phyloP scores from a whole-genome alignment of 2,888 invertebrate species.

The Heliothis peltigera region DNA sequence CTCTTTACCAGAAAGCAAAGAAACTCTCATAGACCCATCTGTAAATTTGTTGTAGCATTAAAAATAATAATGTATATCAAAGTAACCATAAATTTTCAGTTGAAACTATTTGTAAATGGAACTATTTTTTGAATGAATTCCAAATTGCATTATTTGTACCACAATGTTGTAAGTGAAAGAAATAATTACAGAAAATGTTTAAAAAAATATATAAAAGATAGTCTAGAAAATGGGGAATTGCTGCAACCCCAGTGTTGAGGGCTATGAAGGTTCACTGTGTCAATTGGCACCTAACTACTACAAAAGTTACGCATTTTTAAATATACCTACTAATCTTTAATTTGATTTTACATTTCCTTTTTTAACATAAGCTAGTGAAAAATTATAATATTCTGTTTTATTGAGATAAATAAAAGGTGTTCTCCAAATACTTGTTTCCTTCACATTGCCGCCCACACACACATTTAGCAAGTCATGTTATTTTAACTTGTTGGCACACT shows the following conservation, averaged over 20 bases:
- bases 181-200: slow-evolving; percentile 68
- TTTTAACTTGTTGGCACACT: slow-evolving; percentile 78
- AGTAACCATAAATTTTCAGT: slow-evolving; percentile 85
- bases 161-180: slow-evolving; percentile 73
- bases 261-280: slow-evolving; percentile 49
- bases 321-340: slow-evolving; percentile 78
- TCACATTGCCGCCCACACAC: slow-evolving; percentile 71
- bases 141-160: slow-evolving; percentile 77
- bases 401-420: slow-evolving; percentile 87
- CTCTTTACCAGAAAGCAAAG: slow-evolving; percentile 99
- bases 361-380: slow-evolving; percentile 87
- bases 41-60: slow-evolving; percentile 87
- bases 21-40: slow-evolving; percentile 94
- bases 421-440: slow-evolving; percentile 82
- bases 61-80: slow-evolving; percentile 85
- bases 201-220: slow-evolving; percentile 62
- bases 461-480: slow-evolving; percentile 81
- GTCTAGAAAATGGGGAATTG: slow-evolving; percentile 70
- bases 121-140: slow-evolving; percentile 84
- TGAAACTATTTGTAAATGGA: slow-evolving; percentile 79
- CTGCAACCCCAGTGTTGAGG: slow-evolving; percentile 61
- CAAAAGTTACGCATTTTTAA: slow-evolving; percentile 75
- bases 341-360: slow-evolving; percentile 77
- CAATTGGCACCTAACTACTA: slow-evolving; percentile 58
- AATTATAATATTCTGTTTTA: slow-evolving; percentile 89